phyloP scores from a whole-genome alignment of 2,797 vertebrate genomes.

The Tolypeutes matacus region DNA sequence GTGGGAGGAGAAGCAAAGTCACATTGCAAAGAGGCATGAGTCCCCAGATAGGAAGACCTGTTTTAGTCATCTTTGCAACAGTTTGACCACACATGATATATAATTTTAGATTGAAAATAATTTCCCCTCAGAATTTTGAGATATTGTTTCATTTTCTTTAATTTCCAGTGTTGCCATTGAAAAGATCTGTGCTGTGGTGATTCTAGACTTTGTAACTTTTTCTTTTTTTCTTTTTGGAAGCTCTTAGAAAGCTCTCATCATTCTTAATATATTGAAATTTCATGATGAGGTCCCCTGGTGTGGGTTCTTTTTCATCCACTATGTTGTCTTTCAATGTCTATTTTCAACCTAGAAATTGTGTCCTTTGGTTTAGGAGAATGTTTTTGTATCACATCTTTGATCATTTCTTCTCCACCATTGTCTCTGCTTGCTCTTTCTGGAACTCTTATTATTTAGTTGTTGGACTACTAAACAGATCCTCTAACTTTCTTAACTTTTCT shows the following conservation, averaged over 20 bases:
- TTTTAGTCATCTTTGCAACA: neutral
- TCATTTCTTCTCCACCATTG: neutral
- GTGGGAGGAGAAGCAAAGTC: neutral
- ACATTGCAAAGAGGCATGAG: neutral
- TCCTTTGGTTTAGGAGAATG: neutral
- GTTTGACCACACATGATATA: neutral
- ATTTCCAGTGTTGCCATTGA: neutral
- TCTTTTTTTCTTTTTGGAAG: neutral
- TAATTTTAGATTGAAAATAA: neutral
- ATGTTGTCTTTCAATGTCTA: neutral
- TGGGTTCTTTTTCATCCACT: neutral
- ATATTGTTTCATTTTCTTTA: neutral
- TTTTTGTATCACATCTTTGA: neutral
- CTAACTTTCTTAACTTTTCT: conserved; percentile 50
- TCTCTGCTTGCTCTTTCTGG: conserved; percentile 9
- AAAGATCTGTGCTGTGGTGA: neutral
- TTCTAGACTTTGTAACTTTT: neutral
- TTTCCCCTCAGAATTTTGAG: neutral
- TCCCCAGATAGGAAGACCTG: neutral
- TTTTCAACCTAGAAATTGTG: neutral
- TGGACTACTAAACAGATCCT: neutral
- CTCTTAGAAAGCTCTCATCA: neutral
- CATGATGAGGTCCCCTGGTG: neutral
- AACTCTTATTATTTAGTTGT: neutral
- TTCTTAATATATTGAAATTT: neutral